Percentiles rank a stretch among this genome's conserved stretches.
Conservation (phyloP, 2,113 vertebrate genomes). For the Elgaria multicarinata region DNA sequence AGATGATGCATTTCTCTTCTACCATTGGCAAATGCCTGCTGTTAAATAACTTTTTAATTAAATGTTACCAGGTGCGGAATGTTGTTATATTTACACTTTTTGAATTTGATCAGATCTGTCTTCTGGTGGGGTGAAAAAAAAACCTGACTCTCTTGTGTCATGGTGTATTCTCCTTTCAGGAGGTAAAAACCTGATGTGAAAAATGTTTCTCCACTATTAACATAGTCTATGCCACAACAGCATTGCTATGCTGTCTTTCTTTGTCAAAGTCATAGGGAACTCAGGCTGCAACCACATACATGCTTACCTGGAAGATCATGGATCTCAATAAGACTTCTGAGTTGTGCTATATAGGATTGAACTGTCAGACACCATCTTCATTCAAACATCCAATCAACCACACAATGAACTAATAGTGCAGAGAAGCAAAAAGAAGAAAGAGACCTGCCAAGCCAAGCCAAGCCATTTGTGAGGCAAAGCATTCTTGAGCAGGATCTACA, state of each 20-base stretch:
- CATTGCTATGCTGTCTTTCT: no score
- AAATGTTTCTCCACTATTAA: background rate
- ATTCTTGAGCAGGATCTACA: no score
- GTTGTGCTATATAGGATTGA: background rate
- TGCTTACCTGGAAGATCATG: background rate
- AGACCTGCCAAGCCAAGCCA: no score
- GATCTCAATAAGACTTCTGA: no score
- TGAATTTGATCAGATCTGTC: background rate
- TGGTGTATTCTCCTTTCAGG: background rate
- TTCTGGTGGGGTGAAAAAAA: background rate
- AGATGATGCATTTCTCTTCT: conserved; percentile 32
- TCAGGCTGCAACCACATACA: background rate
- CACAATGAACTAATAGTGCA: background rate
- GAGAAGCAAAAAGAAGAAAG: background rate
- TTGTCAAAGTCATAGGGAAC: background rate
- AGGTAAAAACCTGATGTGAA: background rate
- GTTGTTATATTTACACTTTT: conserved; percentile 20
- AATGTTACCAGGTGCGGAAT: background rate
- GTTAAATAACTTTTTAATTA: conserved; percentile 48
- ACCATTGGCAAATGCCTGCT: conserved; percentile 16
- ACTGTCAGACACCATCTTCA: background rate
- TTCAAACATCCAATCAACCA: background rate
- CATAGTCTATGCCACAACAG: background rate
- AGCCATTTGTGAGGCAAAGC: no score
- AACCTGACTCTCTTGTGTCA: background rate